Conservation (phyloP, 2,113 vertebrate species). For the Nothocercus nigrocapillus region DNA sequence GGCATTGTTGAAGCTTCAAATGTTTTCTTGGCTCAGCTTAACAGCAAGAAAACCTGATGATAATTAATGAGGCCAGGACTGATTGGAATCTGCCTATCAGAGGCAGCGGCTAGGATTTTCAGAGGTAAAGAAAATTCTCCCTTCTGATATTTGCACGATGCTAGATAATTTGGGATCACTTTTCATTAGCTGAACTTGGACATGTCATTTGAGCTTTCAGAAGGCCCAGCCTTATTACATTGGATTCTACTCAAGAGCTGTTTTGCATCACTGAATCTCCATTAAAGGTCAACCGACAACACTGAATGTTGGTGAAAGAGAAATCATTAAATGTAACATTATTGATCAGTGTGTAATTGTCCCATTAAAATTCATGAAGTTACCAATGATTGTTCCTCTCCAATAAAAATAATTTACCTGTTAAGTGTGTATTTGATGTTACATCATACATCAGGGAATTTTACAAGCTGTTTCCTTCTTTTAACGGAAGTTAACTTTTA, state of each 20-base stretch:
- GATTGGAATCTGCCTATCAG: constrained; percentile 6
- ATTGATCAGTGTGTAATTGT: constrained; percentile 36
- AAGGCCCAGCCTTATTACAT: not conserved
- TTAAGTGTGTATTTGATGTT: not conserved
- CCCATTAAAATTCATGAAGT: constrained; percentile 56
- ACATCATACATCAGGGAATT: not conserved
- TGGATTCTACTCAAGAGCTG: not conserved
- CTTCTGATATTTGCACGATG: constrained; percentile 3
- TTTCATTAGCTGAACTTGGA: constrained; percentile 25
- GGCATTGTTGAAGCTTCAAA: not conserved
- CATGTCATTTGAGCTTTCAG: constrained; percentile 17
- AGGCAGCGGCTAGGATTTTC: not conserved
- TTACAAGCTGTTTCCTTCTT: not conserved
- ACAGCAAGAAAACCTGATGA: not conserved
- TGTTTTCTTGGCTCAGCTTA: constrained; percentile 17
- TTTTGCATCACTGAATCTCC: constrained; percentile 58
- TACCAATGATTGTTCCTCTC: constrained; percentile 28
- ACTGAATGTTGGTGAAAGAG: constrained; percentile 1
- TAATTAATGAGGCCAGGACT: constrained; percentile 23
- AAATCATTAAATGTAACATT: constrained; percentile 49
- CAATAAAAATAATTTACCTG: constrained; percentile 40
- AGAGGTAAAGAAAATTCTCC: not conserved
- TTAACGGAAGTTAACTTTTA: not conserved
- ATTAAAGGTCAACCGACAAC: constrained; percentile 56
- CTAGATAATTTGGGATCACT: constrained; percentile 6